phyloP scores from a whole-genome alignment of 64 coral and sea anemone genomes.

The Pocillopora verrucosa region DNA sequence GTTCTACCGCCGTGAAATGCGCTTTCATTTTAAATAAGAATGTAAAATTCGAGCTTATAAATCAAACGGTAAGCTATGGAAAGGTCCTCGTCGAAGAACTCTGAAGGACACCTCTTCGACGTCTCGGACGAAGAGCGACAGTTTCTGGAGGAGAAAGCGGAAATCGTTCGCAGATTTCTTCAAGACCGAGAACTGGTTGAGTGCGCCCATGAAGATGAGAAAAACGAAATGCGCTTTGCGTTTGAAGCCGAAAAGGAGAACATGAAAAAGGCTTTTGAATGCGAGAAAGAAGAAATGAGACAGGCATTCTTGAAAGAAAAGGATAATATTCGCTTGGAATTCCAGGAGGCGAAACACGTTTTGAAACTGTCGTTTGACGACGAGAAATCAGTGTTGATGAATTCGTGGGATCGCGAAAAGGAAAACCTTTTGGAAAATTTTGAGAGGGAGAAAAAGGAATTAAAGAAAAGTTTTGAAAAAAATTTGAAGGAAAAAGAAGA shows the following conservation, averaged over 20 bases:
- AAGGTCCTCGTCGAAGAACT: background rate
- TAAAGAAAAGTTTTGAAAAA: constrained; percentile 62
- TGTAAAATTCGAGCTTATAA: background rate
- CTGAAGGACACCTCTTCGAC: background rate
- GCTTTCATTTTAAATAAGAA: background rate
- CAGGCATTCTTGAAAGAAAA: constrained; percentile 93
- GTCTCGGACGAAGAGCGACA: constrained; percentile 31
- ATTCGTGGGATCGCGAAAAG: constrained; percentile 74
- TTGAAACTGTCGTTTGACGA: constrained; percentile 94
- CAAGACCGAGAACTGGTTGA: constrained; percentile 82
- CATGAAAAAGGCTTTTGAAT: constrained; percentile 82
- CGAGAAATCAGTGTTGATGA: constrained; percentile 71
- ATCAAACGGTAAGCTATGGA: constrained; percentile 1
- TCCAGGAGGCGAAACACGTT: constrained; percentile 96
- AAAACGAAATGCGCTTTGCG: constrained; percentile 77
- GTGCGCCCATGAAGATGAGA: constrained; percentile 80
- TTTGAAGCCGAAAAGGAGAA: constrained; percentile 93
- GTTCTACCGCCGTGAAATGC: background rate
- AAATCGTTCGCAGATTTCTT: constrained; percentile 93
- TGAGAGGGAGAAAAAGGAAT: constrained; percentile 83
- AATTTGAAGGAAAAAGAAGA: constrained; percentile 69
- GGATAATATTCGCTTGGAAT: constrained; percentile 88
- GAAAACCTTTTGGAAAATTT: constrained; percentile 68
- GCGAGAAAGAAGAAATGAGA: constrained; percentile 92
- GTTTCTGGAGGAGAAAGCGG: constrained; percentile 90